Evolutionary conservation across 2,888 invertebrate species (phyloP).

Genomic region (Zaprionus lineosus): DNA sequence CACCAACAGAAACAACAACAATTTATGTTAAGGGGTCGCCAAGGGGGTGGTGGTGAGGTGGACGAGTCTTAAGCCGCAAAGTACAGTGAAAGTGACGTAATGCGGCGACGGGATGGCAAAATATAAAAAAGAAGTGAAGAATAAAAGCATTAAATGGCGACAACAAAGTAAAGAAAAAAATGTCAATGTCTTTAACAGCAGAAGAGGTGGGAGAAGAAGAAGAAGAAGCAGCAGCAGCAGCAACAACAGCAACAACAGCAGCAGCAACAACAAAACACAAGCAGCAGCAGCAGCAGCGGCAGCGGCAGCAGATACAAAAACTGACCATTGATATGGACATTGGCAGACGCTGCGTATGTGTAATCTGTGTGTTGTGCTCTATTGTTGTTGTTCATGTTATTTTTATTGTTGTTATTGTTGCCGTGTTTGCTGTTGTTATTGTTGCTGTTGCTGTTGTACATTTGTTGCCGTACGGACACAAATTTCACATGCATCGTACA

Average conservation of each 20-base stretch:
- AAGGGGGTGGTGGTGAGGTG: not conserved
- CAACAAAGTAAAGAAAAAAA: slow-evolving; percentile 53
- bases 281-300: slow-evolving; percentile 17
- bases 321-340: slow-evolving; percentile 40
- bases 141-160: slow-evolving; percentile 58
- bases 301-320: slow-evolving; percentile 17
- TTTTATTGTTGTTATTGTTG: slow-evolving; percentile 1
- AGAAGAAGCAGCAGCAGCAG: slow-evolving; percentile 18
- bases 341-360: slow-evolving; percentile 29
- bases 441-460: slow-evolving; percentile 3
- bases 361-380: slow-evolving; percentile 28
- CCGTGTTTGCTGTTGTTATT: slow-evolving; percentile 9
- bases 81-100: slow-evolving; percentile 72
- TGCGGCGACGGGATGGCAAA: slow-evolving; percentile 34
- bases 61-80: slow-evolving; percentile 51
- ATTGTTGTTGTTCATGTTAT: slow-evolving; percentile 8
- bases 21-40: slow-evolving; percentile 35
- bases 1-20: slow-evolving; percentile 19
- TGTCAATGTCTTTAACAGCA: slow-evolving; percentile 58
- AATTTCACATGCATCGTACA: slow-evolving; percentile 47
- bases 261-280: slow-evolving; percentile 26
- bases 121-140: slow-evolving; percentile 24
- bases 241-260: slow-evolving; percentile 18
- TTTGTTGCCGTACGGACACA: slow-evolving; percentile 17
- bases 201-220: slow-evolving; percentile 19